Conservation (phyloP, 2,797 vertebrate genomes). For the Valencia hispanica region DNA sequence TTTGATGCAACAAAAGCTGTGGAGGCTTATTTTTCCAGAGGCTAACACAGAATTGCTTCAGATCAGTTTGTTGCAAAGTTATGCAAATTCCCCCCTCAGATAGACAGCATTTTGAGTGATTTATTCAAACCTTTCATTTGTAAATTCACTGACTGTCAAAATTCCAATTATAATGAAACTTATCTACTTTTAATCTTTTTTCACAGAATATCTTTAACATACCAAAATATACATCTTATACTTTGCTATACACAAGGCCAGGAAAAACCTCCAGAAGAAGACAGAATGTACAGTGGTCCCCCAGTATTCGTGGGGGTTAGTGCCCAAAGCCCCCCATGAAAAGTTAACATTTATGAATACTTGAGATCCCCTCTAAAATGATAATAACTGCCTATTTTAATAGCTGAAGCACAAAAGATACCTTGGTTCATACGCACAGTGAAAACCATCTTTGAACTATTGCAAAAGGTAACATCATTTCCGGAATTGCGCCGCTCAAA, state of each 20-base stretch:
- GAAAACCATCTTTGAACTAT: not conserved
- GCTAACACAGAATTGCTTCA: constrained; percentile 19
- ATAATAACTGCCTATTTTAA: not conserved
- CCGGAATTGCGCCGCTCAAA: no score
- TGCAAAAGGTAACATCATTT: not conserved
- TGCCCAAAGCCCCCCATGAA: no score
- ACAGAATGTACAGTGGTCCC: no score
- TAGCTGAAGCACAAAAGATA: not conserved
- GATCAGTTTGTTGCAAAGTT: constrained; percentile 16
- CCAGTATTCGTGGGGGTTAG: no score
- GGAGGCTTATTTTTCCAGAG: constrained; percentile 35
- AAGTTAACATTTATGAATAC: not conserved
- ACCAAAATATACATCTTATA: not conserved
- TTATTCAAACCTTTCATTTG: constrained; percentile 4
- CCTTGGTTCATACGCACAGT: not conserved
- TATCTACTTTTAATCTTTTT: not conserved
- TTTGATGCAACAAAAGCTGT: constrained; percentile 34
- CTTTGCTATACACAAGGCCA: not conserved
- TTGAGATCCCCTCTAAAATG: not conserved
- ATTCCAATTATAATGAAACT: not conserved
- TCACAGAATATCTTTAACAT: not conserved
- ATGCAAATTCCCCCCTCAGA: not conserved
- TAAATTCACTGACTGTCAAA: not conserved
- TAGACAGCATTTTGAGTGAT: not conserved
- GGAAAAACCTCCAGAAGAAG: not conserved